Conservation (phyloP, 1,140 invertebrate species). For the Apocrypta bakeri region DNA sequence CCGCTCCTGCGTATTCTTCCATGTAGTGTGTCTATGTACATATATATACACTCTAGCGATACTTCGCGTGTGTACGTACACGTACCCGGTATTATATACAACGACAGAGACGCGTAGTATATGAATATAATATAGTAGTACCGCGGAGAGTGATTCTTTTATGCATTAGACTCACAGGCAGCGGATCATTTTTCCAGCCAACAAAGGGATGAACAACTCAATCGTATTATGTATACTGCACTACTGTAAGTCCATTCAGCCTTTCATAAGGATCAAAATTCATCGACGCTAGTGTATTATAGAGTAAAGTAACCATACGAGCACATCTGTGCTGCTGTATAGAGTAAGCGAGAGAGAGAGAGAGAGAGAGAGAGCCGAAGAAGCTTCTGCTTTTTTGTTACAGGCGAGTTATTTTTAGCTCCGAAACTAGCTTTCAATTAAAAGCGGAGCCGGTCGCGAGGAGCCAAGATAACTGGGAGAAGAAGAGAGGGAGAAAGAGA, state of each 20-base stretch:
- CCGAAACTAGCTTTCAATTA: constrained; percentile 53
- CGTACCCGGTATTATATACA: neutral
- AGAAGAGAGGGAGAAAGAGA: neutral
- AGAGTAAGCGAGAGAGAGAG: too few species aligned
- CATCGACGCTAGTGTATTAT: neutral
- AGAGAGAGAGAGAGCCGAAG: too few species aligned
- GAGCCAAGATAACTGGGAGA: constrained; percentile 42
- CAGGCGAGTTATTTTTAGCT: constrained; percentile 40
- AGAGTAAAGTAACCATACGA: neutral
- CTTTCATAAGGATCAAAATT: neutral
- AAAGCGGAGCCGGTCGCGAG: constrained; percentile 46
- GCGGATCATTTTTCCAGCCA: constrained; percentile 29
- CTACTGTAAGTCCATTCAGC: neutral
- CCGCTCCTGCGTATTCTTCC: neutral
- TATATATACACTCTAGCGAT: neutral
- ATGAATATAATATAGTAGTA: neutral
- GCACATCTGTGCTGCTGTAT: neutral
- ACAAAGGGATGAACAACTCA: constrained; percentile 12
- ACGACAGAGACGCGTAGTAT: neutral
- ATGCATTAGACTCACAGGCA: constrained; percentile 9
- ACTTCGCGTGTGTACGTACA: neutral
- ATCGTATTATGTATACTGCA: neutral
- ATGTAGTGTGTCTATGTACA: neutral
- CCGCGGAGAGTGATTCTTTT: neutral
- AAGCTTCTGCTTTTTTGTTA: constrained; percentile 8